Evolutionary conservation across 2,113 vertebrate species (phyloP).

Genomic region (Prionailurus viverrinus): DNA sequence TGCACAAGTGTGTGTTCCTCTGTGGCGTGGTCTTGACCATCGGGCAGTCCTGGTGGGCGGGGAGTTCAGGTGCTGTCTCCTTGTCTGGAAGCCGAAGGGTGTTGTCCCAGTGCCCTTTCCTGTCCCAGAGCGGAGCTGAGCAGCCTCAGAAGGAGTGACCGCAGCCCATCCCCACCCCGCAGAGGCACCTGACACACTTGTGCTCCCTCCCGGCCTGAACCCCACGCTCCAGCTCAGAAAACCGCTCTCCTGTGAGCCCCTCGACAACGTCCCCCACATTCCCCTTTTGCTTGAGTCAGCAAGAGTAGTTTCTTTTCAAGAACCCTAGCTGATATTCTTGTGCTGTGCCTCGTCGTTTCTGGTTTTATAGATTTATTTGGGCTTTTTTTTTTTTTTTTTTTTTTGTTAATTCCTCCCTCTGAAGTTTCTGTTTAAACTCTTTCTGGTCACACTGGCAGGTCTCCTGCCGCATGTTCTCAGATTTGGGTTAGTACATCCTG

Average conservation of each 20-base stretch:
- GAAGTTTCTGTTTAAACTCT: constrained; percentile 18
- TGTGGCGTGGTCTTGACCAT: background rate
- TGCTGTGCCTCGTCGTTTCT: background rate
- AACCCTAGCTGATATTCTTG: background rate
- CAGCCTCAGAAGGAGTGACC: accelerated
- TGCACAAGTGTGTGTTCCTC: background rate
- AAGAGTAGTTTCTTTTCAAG: background rate
- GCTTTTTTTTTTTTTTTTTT: background rate
- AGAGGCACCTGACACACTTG: background rate
- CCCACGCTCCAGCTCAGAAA: background rate
- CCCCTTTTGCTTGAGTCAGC: background rate
- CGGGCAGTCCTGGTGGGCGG: background rate
- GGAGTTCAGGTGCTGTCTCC: background rate
- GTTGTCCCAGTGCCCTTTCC: too few species aligned
- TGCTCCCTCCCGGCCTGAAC: background rate
- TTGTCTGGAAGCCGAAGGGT: background rate
- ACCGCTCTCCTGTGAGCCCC: background rate
- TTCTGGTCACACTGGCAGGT: constrained; percentile 22
- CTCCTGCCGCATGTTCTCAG: constrained; percentile 38
- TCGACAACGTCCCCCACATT: accelerated
- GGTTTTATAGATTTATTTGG: constrained; percentile 16
- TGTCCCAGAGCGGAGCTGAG: background rate
- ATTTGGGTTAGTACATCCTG: constrained; percentile 30
- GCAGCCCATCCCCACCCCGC: accelerated
- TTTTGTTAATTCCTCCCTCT: background rate